phyloP scores from a whole-genome alignment of 64 coral and sea anemone species.

The Stichodactyla helianthus region DNA sequence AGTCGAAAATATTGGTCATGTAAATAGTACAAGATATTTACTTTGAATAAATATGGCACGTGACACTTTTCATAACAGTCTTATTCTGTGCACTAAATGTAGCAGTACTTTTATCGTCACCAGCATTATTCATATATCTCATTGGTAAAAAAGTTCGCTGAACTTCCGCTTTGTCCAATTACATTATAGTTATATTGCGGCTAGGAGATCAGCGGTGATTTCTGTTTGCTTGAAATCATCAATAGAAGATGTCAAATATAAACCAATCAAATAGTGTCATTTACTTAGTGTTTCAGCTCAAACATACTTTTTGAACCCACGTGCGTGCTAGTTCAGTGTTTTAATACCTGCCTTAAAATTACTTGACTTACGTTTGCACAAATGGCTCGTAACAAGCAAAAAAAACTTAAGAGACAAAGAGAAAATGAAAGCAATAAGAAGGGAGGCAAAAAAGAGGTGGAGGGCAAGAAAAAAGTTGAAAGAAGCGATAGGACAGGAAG shows the following conservation, averaged over 20 bases:
- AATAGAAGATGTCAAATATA: neutral
- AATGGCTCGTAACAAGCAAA: slow-evolving; percentile 57
- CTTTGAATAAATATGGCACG: no score
- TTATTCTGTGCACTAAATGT: no score
- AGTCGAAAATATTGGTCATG: no score
- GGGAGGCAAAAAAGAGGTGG: slow-evolving; percentile 38
- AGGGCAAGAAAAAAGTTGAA: slow-evolving; percentile 11
- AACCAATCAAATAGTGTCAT: neutral
- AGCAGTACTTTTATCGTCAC: no score
- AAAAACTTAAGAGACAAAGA: slow-evolving; percentile 40
- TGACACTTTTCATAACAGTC: no score
- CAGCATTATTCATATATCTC: no score
- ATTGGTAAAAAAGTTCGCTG: no score
- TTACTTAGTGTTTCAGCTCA: no score
- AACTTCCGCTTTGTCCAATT: no score
- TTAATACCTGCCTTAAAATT: neutral
- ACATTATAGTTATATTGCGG: no score
- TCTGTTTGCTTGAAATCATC: neutral
- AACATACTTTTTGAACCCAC: neutral
- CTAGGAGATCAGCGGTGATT: no score
- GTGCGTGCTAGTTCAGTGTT: neutral
- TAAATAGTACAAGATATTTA: no score
- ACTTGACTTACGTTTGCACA: neutral
- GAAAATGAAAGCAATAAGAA: slow-evolving; percentile 5
- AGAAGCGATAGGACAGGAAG: neutral